Percentiles rank a stretch among this genome's conserved stretches.
Evolutionary conservation across 2,888 invertebrate genomes (phyloP).

Genomic region (Mayetiola destructor): DNA sequence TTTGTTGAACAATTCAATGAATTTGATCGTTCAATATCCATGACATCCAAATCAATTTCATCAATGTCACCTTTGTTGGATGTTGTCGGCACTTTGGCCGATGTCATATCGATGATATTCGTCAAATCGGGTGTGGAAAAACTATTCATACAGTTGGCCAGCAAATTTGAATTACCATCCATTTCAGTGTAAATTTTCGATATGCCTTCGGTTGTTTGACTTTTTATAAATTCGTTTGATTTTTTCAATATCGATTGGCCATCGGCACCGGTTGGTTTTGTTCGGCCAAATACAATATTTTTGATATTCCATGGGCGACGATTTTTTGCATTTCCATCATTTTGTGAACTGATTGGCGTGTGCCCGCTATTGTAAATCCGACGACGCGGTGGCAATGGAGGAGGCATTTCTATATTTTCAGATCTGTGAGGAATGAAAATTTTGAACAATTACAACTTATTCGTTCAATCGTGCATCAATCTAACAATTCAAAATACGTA

Average conservation of each 20-base stretch:
- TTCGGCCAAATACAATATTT: slow-evolving; percentile 1
- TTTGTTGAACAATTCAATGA: slow-evolving; percentile 1
- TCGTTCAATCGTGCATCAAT: not conserved
- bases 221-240: not conserved
- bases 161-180: not conserved
- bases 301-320: not conserved
- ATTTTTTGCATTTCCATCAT: not conserved
- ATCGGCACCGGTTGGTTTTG: not conserved
- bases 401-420: slow-evolving; percentile 23
- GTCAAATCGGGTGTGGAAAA: slow-evolving; percentile 2
- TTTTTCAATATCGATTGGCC: not conserved
- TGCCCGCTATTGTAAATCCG: slow-evolving; percentile 25
- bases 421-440: slow-evolving; percentile 13
- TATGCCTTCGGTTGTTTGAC: not conserved
- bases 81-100: not conserved
- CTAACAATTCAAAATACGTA: not conserved
- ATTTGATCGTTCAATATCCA: slow-evolving; percentile 9
- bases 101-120: not conserved
- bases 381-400: slow-evolving; percentile 31
- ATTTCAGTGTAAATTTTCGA: not conserved
- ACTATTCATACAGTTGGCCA: not conserved
- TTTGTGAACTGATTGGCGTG: not conserved
- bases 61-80: not conserved
- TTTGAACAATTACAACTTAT: not conserved
- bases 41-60: slow-evolving; percentile 1